Evolutionary conservation across 2,113 vertebrate species (phyloP).

Genomic region (Lampris incognitus): DNA sequence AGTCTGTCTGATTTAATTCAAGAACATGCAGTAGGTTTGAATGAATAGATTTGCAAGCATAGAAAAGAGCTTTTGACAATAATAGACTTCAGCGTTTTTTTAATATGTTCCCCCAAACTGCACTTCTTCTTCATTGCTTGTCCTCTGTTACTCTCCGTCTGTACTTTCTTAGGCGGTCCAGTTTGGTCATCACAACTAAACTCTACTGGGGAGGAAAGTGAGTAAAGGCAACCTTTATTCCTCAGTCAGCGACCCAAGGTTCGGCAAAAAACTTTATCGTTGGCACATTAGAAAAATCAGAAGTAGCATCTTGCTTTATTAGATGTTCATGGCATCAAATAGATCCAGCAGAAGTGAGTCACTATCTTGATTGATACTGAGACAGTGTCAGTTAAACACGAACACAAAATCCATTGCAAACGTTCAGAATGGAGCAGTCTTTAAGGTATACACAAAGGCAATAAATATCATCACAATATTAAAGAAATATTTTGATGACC

Average conservation of each 20-base stretch:
- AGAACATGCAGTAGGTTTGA: constrained; percentile 4
- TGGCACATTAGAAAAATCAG: neutral
- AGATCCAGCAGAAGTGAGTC: too few species aligned
- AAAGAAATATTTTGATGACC: neutral
- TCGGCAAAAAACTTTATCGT: neutral
- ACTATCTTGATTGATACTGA: too few species aligned
- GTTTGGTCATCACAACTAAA: constrained; percentile 97
- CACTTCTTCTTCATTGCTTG: neutral
- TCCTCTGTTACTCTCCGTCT: neutral
- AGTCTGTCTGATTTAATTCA: neutral
- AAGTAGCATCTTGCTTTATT: too few species aligned
- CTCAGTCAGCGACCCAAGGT: neutral
- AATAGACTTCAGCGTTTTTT: too few species aligned
- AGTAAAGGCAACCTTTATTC: constrained; percentile 74
- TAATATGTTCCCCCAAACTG: neutral
- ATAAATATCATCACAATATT: neutral
- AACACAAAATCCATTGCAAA: too few species aligned
- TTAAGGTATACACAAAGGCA: neutral
- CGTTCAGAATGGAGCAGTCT: neutral
- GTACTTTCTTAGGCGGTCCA: constrained; percentile 87
- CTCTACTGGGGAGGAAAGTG: constrained; percentile 99
- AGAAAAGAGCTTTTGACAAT: neutral
- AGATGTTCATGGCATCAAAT: too few species aligned
- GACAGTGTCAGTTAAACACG: too few species aligned
- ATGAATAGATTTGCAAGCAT: neutral